These are phyloP conservation scores for Chalcis sispes DNA, from an alignment of 2,888 invertebrate genomes.

Conservation along the genomic window DNA sequence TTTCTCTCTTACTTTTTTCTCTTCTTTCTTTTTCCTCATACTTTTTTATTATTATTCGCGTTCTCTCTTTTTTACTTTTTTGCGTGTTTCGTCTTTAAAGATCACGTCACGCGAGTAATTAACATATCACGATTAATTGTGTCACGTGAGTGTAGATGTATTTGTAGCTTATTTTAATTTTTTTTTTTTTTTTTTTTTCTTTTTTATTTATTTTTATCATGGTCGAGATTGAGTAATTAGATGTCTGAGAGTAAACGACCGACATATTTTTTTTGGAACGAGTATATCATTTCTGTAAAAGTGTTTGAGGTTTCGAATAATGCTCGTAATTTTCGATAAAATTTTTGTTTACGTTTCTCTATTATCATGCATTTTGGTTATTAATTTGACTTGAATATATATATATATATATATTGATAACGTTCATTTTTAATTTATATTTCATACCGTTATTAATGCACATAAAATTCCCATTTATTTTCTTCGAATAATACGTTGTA, in stretches of 20 bases:
- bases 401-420: not conserved
- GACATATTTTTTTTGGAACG: conserved; percentile 25
- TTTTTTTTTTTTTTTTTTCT: no score
- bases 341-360: no score
- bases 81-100: conserved; percentile 11
- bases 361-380: no score
- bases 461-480: no score
- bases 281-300: no score
- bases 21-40: not conserved
- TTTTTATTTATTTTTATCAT: not conserved
- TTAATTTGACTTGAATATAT: no score
- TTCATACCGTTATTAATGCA: no score
- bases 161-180: no score
- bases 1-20: not conserved
- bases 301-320: no score
- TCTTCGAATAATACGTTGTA: no score
- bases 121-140: conserved; percentile 37
- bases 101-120: conserved; percentile 33
- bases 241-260: conserved; percentile 15
- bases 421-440: no score
- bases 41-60: conserved; percentile 9
- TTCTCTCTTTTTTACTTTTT: not conserved
- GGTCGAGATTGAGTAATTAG: conserved; percentile 30
- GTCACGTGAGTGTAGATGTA: not conserved
- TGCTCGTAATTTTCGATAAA: no score